Evolutionary conservation across 2,797 vertebrate genomes (phyloP), one percentile per base, ranked within the genome.

Genomic region (Sebastes oblongus): DNA sequence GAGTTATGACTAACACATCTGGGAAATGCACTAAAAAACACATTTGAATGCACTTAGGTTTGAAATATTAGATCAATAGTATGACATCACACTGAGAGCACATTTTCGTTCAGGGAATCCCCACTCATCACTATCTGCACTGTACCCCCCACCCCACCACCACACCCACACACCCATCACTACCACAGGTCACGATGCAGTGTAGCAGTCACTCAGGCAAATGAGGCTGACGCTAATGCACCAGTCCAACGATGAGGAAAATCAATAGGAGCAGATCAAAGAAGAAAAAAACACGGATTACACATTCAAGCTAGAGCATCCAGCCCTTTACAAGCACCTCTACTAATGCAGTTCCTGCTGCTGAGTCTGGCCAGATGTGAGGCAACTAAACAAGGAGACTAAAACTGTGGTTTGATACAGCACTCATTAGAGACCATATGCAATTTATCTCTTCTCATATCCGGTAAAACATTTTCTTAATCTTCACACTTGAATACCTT

Each of bases 71-170:
- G 29, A 67, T 83, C 30, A 52, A 30, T 67, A 64, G 64, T n/a
- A 27, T 88, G 77, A 80, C 81, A 87, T 88, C 82, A 89, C 50
- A 50, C 9, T 13, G 36, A 76, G 42, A 77, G 68, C 52, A 72
- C 76, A n/a, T 64, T 84, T 89, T 89, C 79, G 88, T 88, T 86
- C 71, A 84, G 86, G 91, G 92, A 90, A 91, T 88, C 82, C 91
- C 88, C 84, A 66, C 54, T 76, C 62, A 68, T 85, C 60, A 13
- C 27, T 56, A 12, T 56, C 50, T 55, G 59, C 29, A 52, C 71
- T 24, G 5, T 8, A 3, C 13, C 46, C 55, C 34, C 2, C n/a
- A 6, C 64, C 24, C 18, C 54, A 9, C 12, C 56, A 39, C 18
- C 82, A 70, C 12, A 42, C 39, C 34, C 8, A 3, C n/a, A 16